Percentiles rank a stretch among this genome's conserved stretches.
Evolutionary conservation across 2,888 invertebrate species (phyloP).

Genomic region (Tribolium freemani): DNA sequence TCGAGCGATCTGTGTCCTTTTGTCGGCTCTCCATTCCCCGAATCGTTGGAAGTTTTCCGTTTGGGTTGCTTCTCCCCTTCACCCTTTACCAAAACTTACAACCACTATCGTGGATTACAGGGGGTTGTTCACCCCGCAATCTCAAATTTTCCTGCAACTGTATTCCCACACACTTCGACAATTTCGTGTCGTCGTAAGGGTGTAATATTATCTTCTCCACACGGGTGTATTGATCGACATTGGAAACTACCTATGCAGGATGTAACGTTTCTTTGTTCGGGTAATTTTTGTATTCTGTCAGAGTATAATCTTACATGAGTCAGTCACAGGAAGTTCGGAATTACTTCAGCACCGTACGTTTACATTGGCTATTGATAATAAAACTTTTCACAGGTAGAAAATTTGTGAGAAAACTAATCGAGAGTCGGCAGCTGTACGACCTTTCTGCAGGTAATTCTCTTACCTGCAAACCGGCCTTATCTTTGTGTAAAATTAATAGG

Average conservation of each 20-base stretch:
- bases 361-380: constrained; percentile 30
- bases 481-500: constrained; percentile 30
- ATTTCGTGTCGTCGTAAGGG: constrained; percentile 27
- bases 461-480: constrained; percentile 33
- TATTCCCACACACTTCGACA: not conserved
- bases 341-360: constrained; percentile 45
- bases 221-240: constrained; percentile 67
- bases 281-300: constrained; percentile 56
- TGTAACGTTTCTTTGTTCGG: constrained; percentile 55
- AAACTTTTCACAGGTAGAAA: constrained; percentile 1
- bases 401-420: constrained; percentile 14
- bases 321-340: constrained; percentile 59
- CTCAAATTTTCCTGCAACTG: not conserved
- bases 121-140: not conserved
- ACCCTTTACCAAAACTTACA: not conserved
- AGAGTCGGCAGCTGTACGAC: constrained; percentile 15
- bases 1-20: too few relatives aligned
- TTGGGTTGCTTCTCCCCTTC: not conserved
- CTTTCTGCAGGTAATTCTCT: constrained; percentile 39
- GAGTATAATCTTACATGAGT: constrained; percentile 56
- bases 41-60: not conserved
- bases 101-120: not conserved
- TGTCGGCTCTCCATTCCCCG: not conserved
- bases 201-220: constrained; percentile 48
- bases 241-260: constrained; percentile 60